Conservation (phyloP, 2,797 vertebrate species). For the Sebastes kiyomatsui region DNA sequence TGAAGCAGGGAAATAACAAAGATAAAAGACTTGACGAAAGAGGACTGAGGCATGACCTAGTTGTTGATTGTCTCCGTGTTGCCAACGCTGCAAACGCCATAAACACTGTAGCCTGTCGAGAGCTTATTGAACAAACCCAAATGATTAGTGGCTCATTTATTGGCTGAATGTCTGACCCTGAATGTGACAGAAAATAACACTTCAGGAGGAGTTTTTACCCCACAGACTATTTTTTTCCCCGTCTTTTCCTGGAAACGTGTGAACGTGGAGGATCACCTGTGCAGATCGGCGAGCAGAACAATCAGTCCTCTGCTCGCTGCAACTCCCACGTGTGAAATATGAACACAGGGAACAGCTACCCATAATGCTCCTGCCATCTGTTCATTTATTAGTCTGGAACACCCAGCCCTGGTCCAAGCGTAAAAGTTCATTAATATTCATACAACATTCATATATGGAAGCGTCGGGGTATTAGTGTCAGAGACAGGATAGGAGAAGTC, state of each 20-base stretch:
- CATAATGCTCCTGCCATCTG: slow-evolving; percentile 76
- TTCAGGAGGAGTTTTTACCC: background rate
- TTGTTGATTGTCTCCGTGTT: slow-evolving; percentile 20
- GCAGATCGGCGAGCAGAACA: slow-evolving; percentile 49
- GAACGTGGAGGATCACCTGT: slow-evolving; percentile 58
- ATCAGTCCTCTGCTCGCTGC: slow-evolving; percentile 47
- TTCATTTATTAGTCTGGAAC: slow-evolving; percentile 78
- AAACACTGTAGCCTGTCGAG: background rate
- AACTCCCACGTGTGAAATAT: slow-evolving; percentile 65
- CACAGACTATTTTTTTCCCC: background rate
- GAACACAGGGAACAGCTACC: slow-evolving; percentile 68
- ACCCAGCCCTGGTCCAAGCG: slow-evolving; percentile 58
- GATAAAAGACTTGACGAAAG: slow-evolving; percentile 46
- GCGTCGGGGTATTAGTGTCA: slow-evolving; percentile 62
- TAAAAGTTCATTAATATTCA: slow-evolving; percentile 78
- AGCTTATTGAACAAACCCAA: background rate
- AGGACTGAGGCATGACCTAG: slow-evolving; percentile 20
- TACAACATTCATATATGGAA: slow-evolving; percentile 71
- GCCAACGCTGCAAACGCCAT: background rate
- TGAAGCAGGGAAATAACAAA: slow-evolving; percentile 36
- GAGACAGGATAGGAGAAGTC: slow-evolving; percentile 62
- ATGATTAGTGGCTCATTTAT: background rate
- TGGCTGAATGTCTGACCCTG: background rate
- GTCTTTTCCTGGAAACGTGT: slow-evolving; percentile 16
- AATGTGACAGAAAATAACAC: slow-evolving; percentile 8